Conservation (phyloP, 2,797 vertebrate species). For the Prionace glauca region DNA sequence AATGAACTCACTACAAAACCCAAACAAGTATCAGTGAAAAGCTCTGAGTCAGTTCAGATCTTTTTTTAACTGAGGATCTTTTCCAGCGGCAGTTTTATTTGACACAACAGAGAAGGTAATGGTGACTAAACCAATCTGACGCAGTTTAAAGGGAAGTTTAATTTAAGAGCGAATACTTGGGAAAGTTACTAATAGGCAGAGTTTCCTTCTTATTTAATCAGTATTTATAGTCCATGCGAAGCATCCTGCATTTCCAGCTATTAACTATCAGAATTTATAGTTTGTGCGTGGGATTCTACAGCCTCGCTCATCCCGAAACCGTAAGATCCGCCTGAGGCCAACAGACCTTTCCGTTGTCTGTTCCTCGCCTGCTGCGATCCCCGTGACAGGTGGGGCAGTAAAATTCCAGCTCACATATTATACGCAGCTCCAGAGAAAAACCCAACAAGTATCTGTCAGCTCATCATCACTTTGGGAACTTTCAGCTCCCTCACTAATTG, state of each 20-base stretch:
- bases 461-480: not conserved
- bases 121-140: not conserved
- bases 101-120: too few species aligned
- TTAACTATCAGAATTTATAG: not conserved
- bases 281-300: too few species aligned
- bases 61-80: not conserved
- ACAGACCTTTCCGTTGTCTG: too few species aligned
- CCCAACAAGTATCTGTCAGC: not conserved
- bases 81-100: not conserved
- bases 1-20: not conserved
- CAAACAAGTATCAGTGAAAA: not conserved
- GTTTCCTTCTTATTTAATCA: not conserved
- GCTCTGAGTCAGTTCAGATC: not conserved
- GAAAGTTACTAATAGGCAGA: not conserved
- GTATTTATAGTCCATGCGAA: not conserved
- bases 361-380: too few species aligned
- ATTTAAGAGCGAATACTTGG: not conserved
- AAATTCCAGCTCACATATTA: not conserved
- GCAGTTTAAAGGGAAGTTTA: not conserved
- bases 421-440: not conserved
- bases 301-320: too few species aligned
- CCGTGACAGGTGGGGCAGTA: too few species aligned
- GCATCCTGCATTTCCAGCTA: not conserved
- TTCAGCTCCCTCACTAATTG: not conserved
- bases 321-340: too few species aligned